Evolutionary conservation across 2,888 invertebrate genomes (phyloP).

Genomic region (Apantesis nais): DNA sequence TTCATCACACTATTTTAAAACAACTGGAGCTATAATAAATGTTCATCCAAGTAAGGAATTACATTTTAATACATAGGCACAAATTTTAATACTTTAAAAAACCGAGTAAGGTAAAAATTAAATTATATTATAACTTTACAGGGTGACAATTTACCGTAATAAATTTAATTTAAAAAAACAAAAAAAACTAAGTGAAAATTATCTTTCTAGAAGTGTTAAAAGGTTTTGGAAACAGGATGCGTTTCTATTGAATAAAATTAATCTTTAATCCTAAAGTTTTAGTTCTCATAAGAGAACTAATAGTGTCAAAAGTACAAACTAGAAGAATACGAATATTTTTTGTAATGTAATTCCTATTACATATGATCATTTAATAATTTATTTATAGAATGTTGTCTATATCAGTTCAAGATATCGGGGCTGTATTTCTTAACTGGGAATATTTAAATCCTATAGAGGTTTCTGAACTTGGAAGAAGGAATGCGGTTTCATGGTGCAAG

Average conservation of each 20-base stretch:
- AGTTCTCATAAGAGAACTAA: background rate
- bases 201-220: too few relatives aligned
- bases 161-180: too few relatives aligned
- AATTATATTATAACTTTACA: constrained; percentile 50
- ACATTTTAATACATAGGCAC: constrained; percentile 27
- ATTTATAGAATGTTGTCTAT: background rate
- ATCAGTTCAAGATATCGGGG: constrained; percentile 55
- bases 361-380: background rate
- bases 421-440: constrained; percentile 39
- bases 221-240: too few relatives aligned
- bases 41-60: background rate
- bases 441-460: constrained; percentile 70
- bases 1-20: too few relatives aligned
- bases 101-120: constrained; percentile 34
- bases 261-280: background rate
- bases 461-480: constrained; percentile 72
- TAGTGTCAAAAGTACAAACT: background rate
- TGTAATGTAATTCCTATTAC: background rate
- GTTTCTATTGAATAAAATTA: too few relatives aligned
- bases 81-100: constrained; percentile 29
- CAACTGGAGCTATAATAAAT: constrained; percentile 2
- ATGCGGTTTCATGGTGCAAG: constrained; percentile 74
- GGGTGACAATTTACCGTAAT: constrained; percentile 43
- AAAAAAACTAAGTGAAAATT: too few relatives aligned
- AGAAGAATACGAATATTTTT: background rate